Evolutionary conservation across 2,113 vertebrate genomes (phyloP).

Genomic region (Pangasianodon hypophthalmus): DNA sequence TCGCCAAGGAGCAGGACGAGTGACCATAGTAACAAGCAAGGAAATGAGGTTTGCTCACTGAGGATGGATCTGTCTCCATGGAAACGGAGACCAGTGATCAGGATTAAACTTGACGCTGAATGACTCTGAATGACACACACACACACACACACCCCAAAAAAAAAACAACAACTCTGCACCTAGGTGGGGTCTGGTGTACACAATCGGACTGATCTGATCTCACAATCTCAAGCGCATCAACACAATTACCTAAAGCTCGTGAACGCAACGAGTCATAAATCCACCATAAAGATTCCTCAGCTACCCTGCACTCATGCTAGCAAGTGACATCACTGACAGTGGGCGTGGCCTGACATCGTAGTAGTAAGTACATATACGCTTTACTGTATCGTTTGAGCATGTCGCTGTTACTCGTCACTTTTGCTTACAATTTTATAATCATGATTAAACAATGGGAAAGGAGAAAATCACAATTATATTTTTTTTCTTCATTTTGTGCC

Average conservation of each 20-base stretch:
- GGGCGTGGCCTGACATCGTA: neutral
- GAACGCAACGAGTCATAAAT: no score
- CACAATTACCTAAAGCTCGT: no score
- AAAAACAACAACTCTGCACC: neutral
- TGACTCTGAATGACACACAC: no score
- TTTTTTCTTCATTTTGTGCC: no score
- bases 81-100: neutral
- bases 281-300: no score
- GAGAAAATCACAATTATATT: no score
- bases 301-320: no score
- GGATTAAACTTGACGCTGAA: neutral
- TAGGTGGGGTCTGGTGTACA: neutral
- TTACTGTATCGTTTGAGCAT: neutral
- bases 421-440: no score
- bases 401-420: no score
- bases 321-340: neutral
- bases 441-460: no score
- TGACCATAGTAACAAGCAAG: neutral
- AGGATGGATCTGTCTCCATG: neutral
- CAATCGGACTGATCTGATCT: neutral
- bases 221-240: neutral
- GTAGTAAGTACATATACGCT: neutral
- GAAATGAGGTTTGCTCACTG: neutral
- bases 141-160: neutral
- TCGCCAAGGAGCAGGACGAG: constrained; percentile 62